These are phyloP conservation scores for Vireo altiloquus DNA, from an alignment of 2,113 vertebrate genomes.

Conservation along the genomic window DNA sequence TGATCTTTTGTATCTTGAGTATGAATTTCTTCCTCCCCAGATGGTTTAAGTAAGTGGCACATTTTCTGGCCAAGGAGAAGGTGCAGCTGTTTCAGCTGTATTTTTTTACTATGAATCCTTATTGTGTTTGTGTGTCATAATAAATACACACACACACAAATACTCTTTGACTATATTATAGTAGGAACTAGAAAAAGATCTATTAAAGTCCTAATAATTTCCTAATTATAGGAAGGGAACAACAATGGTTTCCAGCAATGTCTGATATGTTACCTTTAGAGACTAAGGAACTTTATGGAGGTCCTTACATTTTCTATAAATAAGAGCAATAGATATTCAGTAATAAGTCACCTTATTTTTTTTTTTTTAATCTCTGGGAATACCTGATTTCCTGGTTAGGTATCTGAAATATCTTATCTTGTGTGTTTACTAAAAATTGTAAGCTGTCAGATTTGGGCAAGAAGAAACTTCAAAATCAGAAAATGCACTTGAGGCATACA, in stretches of 20 bases:
- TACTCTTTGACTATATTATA: background rate
- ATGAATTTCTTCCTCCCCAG: background rate
- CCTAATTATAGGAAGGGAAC: background rate
- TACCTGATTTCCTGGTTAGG: background rate
- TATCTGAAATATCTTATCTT: background rate
- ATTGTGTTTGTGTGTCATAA: background rate
- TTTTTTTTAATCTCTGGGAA: background rate
- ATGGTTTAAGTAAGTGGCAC: accelerated
- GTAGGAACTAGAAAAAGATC: background rate
- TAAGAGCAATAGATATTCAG: background rate
- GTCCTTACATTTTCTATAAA: background rate
- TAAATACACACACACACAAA: background rate
- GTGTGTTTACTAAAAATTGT: background rate
- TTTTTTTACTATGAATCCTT: background rate
- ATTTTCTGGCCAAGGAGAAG: background rate
- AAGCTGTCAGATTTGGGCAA: background rate
- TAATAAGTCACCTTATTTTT: background rate
- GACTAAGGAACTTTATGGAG: background rate
- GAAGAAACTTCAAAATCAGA: background rate
- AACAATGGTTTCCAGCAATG: background rate
- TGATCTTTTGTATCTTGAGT: background rate
- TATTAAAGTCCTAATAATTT: background rate
- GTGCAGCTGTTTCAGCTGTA: background rate
- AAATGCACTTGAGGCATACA: background rate
- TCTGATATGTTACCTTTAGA: background rate